phyloP scores from a whole-genome alignment of 1,140 invertebrate genomes.

The Microplitis demolitor region DNA sequence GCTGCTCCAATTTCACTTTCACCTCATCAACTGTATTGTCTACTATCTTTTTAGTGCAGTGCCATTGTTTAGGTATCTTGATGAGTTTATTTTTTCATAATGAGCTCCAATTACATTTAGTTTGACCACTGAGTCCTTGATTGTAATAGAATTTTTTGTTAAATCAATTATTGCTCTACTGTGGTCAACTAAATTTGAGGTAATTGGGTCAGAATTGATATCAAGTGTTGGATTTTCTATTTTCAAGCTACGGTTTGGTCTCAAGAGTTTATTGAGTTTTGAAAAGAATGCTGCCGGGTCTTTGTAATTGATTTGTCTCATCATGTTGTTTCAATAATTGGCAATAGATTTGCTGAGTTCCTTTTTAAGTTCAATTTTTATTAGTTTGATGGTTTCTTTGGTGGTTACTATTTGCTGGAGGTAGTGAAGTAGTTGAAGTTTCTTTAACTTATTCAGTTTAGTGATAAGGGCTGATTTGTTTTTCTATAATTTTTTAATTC shows the following conservation, averaged over 20 bases:
- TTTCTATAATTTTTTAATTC: slow-evolving; percentile 2
- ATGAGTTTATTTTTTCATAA: too few relatives aligned
- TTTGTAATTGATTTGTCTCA: slow-evolving; percentile 1
- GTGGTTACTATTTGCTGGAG: background rate
- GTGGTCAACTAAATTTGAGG: background rate
- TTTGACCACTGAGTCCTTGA: too few relatives aligned
- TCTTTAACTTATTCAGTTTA: background rate
- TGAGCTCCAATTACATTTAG: too few relatives aligned
- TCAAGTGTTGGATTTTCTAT: background rate
- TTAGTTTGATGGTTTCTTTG: background rate
- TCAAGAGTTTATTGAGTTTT: slow-evolving; percentile 6
- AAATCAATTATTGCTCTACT: too few relatives aligned
- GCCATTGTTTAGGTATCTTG: too few relatives aligned
- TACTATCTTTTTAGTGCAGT: too few relatives aligned
- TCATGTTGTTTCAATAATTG: background rate
- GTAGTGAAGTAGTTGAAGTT: background rate
- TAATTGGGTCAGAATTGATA: background rate
- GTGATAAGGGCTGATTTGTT: background rate
- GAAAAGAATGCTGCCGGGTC: slow-evolving; percentile 9
- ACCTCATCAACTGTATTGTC: too few relatives aligned
- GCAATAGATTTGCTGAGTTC: background rate
- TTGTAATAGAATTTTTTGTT: too few relatives aligned
- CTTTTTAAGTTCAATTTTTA: background rate
- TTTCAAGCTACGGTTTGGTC: background rate
- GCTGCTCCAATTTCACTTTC: too few relatives aligned